These are phyloP conservation scores for Etheostoma nigrum DNA, from an alignment of 2,797 vertebrate genomes.

Conservation along the genomic window DNA sequence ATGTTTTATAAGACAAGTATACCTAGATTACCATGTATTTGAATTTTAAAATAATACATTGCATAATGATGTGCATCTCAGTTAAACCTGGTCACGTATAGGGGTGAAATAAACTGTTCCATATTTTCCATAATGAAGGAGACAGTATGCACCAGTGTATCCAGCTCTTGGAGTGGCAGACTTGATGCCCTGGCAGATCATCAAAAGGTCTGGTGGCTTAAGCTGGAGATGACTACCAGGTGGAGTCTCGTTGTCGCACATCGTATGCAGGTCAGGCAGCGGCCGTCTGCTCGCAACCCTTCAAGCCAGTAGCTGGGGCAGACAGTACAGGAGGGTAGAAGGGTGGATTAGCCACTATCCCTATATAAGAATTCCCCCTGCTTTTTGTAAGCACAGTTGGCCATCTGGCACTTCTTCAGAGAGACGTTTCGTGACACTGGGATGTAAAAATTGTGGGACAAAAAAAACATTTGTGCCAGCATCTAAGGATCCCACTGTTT, in stretches of 20 bases:
- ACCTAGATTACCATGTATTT: conserved; percentile 21
- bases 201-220: conserved; percentile 64
- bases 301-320: conserved; percentile 69
- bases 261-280: conserved; percentile 52
- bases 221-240: conserved; percentile 73
- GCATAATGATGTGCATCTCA: conserved; percentile 16
- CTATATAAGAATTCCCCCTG: conserved; percentile 37
- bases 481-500: conserved; percentile 20
- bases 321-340: conserved; percentile 48
- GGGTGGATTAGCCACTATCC: conserved; percentile 51
- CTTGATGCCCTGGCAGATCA: conserved; percentile 63
- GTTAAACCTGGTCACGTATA: conserved; percentile 55
- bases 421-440: conserved; percentile 64
- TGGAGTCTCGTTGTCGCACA: conserved; percentile 61
- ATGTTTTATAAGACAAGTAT: neutral
- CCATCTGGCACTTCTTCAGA: conserved; percentile 63
- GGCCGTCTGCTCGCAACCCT: conserved; percentile 47
- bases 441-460: conserved; percentile 44
- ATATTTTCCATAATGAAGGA: conserved; percentile 67
- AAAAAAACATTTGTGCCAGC: conserved; percentile 45
- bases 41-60: conserved; percentile 29
- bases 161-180: conserved; percentile 52
- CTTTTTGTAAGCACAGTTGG: conserved; percentile 45
- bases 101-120: conserved; percentile 63
- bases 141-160: conserved; percentile 54